Conservation (phyloP, 2,113 vertebrate species). For the Ammospiza caudacuta region DNA sequence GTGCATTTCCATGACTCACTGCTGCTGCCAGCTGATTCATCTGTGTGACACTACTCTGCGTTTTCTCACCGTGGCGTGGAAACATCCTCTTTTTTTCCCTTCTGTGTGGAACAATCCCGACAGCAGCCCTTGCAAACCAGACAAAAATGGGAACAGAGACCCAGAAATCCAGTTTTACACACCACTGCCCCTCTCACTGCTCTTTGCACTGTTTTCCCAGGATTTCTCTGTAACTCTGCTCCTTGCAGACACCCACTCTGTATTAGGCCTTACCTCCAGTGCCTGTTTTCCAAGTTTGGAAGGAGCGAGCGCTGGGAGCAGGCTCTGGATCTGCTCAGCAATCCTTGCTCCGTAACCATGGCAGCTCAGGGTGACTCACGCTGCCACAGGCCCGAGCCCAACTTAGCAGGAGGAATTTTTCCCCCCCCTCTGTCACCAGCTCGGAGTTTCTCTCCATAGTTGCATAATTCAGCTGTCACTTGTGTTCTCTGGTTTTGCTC, state of each 20-base stretch:
- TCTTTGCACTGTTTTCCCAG: background rate
- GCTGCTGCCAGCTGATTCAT: conserved; percentile 22
- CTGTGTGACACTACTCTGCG: background rate
- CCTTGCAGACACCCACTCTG: conserved; percentile 23
- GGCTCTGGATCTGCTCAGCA: conserved; percentile 43
- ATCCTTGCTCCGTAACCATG: conserved; percentile 54
- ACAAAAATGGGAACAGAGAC: background rate
- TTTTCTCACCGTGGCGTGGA: background rate
- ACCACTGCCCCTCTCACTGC: rapidly evolving
- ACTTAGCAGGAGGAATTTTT: background rate
- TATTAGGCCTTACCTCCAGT: conserved; percentile 39
- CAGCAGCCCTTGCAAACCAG: background rate
- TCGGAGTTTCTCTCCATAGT: background rate
- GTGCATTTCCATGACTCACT: conserved; percentile 52
- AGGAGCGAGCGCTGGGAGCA: background rate
- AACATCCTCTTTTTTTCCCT: background rate
- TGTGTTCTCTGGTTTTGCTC: background rate
- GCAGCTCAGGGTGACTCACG: conserved; percentile 53
- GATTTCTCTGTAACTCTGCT: background rate
- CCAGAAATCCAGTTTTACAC: background rate
- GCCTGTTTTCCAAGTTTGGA: conserved; percentile 32
- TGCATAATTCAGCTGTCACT: background rate
- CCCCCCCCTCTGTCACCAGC: background rate
- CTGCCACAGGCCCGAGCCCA: conserved; percentile 49
- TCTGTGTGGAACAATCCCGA: background rate